A percentile compares a stretch with the other conserved stretches of the same genome.
These are phyloP conservation scores for Sebastiscus tertius DNA, from an alignment of 2,797 vertebrate genomes.

Conservation along the genomic window DNA sequence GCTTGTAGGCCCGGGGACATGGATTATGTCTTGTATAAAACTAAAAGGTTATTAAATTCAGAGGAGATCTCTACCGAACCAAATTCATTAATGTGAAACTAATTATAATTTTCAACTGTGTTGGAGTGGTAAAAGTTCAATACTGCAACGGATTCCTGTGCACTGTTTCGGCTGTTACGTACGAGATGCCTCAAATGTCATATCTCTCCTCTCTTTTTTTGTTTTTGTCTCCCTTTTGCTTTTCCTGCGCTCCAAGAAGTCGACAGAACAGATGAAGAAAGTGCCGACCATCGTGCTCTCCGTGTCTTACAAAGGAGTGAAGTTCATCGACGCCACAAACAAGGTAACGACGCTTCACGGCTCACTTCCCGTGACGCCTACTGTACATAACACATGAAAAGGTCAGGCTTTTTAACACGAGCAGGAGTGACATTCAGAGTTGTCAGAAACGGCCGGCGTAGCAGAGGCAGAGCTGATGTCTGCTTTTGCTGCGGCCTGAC, in stretches of 20 bases:
- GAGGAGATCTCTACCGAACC: background rate
- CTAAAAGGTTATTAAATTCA: constrained; percentile 10
- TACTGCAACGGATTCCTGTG: background rate
- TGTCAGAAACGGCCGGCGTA: background rate
- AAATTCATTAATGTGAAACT: background rate
- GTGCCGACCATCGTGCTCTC: constrained; percentile 98
- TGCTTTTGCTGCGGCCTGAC: background rate
- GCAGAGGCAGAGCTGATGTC: background rate
- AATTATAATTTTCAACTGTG: background rate
- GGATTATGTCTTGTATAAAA: background rate
- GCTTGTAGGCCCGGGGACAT: background rate
- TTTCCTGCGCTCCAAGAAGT: constrained; percentile 87
- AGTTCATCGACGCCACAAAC: constrained; percentile 99
- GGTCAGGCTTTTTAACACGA: constrained; percentile 34
- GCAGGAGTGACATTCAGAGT: constrained; percentile 18
- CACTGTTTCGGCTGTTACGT: background rate
- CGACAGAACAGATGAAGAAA: constrained; percentile 99
- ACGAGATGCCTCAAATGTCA: constrained; percentile 20
- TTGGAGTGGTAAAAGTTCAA: background rate
- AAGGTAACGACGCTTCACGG: constrained; percentile 85
- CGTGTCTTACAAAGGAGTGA: constrained; percentile 99
- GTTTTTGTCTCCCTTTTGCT: background rate
- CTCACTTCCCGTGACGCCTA: background rate
- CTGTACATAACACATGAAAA: constrained; percentile 49
- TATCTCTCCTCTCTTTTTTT: constrained; percentile 3